phyloP scores from a whole-genome alignment of 2,113 vertebrate genomes.

The Coptodon bakossiorum region DNA sequence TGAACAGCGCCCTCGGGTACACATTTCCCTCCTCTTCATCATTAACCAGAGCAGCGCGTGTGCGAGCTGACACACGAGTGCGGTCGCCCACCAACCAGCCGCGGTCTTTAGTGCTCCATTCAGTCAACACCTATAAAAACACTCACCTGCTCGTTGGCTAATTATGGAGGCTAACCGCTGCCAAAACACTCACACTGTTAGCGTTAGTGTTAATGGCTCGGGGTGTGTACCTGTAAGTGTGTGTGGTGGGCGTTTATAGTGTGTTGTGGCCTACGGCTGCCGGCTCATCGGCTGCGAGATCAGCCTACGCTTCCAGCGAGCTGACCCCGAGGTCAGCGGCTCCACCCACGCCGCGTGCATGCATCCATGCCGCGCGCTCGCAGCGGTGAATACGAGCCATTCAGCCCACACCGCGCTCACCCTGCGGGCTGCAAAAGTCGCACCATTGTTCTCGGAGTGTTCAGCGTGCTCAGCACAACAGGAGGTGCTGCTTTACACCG shows the following conservation, averaged over 20 bases:
- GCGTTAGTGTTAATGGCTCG: background rate
- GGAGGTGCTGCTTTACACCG: background rate
- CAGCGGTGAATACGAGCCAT: background rate
- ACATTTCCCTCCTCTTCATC: background rate
- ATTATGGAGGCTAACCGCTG: background rate
- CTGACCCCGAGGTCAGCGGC: background rate
- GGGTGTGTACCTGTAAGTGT: background rate
- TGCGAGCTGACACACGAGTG: background rate
- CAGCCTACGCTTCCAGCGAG: slow-evolving; percentile 7
- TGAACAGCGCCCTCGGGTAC: background rate
- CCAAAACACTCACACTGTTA: background rate
- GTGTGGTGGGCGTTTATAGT: background rate
- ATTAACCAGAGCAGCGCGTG: background rate
- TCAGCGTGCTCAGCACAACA: background rate
- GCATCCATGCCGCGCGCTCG: background rate
- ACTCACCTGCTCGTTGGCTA: background rate
- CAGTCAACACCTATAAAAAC: background rate
- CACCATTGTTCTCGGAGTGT: slow-evolving; percentile 15
- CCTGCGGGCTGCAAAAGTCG: background rate
- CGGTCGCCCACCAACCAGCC: background rate
- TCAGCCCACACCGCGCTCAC: slow-evolving; percentile 17
- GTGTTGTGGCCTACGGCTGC: background rate
- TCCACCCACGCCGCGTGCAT: slow-evolving; percentile 6
- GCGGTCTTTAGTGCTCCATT: background rate
- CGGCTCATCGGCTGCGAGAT: rapidly evolving